These are phyloP conservation scores for Rotaria sp. DNA, from an alignment of 2,888 invertebrate species.

Conservation along the genomic window DNA sequence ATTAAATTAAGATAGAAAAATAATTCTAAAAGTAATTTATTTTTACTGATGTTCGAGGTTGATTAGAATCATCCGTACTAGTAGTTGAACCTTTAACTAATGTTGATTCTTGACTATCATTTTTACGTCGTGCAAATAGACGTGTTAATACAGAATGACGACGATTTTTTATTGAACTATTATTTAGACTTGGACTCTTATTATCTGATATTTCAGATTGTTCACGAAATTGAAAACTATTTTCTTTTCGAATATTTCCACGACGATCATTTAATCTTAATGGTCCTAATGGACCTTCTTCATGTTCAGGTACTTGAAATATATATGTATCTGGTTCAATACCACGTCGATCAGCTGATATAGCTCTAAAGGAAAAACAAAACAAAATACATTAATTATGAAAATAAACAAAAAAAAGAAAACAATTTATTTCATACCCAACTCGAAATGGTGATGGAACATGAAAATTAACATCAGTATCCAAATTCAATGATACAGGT, in stretches of 20 bases:
- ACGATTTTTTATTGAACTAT: background rate
- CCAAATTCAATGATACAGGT: background rate
- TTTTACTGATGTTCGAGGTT: slow-evolving; percentile 15
- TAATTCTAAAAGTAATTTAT: background rate
- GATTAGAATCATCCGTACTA: background rate
- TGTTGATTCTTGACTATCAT: slow-evolving; percentile 26
- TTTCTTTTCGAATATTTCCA: slow-evolving; percentile 24
- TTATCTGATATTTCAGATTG: background rate
- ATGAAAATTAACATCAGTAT: background rate
- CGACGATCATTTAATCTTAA: background rate
- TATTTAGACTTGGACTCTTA: too few species aligned
- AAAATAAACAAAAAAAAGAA: background rate
- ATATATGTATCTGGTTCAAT: slow-evolving; percentile 15
- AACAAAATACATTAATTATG: background rate
- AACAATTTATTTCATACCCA: background rate
- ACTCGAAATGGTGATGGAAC: slow-evolving; percentile 6
- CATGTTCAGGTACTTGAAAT: slow-evolving; percentile 27
- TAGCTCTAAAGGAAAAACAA: background rate
- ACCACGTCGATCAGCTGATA: slow-evolving; percentile 18
- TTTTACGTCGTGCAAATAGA: background rate
- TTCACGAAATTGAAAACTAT: background rate
- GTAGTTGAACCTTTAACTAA: slow-evolving; percentile 24
- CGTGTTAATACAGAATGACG: slow-evolving; percentile 19
- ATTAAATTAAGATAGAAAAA: background rate
- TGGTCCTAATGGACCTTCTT: slow-evolving; percentile 14